Conservation (phyloP, 64 coral and sea anemone genomes). For the Dendronephthya gigantea region DNA sequence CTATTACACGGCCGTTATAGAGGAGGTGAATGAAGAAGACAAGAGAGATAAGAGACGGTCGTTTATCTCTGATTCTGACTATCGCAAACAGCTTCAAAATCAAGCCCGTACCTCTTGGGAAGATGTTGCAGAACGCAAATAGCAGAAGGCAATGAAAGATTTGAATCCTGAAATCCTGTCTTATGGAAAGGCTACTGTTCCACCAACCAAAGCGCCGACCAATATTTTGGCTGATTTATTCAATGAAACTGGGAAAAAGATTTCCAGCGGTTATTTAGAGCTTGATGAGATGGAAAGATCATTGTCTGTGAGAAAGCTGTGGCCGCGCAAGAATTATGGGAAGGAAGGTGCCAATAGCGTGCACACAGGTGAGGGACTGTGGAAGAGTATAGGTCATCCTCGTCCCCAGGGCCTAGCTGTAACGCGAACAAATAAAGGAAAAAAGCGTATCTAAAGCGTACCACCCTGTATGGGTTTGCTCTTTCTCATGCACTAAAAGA, state of each 20-base stretch:
- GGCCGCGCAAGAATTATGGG: too few species aligned
- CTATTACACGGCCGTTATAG: neutral
- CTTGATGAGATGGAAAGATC: too few species aligned
- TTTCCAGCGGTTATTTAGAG: too few species aligned
- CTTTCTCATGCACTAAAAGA: too few species aligned
- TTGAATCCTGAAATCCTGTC: neutral
- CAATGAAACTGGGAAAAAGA: neutral
- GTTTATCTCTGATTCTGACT: neutral
- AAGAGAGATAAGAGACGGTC: neutral
- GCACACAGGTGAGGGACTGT: too few species aligned
- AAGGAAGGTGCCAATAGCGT: too few species aligned
- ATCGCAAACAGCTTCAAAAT: neutral
- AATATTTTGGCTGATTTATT: conserved; percentile 11
- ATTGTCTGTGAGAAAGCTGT: too few species aligned
- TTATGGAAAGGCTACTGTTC: neutral
- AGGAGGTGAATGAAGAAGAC: neutral
- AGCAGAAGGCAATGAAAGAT: neutral
- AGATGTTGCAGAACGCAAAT: neutral
- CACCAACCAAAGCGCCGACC: neutral
- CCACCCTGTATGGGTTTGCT: too few species aligned
- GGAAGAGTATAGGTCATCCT: too few species aligned
- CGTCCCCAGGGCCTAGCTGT: too few species aligned
- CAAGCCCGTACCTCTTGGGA: neutral
- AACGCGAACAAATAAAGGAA: too few species aligned
- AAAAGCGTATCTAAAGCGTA: too few species aligned